Percentiles rank a stretch among this genome's conserved stretches.
Conservation (phyloP, 2,113 vertebrate species). For the Hypocryptadius cinnamomeus region DNA sequence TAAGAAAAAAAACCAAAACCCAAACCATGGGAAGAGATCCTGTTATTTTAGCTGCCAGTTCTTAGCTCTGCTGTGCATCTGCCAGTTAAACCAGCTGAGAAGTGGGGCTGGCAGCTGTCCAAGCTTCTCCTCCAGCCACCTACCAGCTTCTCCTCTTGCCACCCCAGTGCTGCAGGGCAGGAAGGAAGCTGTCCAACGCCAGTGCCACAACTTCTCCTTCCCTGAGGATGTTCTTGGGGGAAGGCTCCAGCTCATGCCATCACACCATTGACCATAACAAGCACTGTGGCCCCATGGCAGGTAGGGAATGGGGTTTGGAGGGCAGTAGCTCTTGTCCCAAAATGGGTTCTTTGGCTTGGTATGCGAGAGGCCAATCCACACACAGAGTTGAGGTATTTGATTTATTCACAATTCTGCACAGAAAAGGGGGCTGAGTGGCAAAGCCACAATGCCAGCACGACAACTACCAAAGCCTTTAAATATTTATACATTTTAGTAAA, state of each 20-base stretch:
- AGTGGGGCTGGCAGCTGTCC: rapidly evolving
- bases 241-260: not conserved
- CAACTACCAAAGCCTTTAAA: not conserved
- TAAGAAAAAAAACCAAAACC: not conserved
- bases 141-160: not conserved
- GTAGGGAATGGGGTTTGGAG: rapidly evolving
- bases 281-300: rapidly evolving
- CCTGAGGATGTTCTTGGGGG: not conserved
- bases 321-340: not conserved
- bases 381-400: not conserved
- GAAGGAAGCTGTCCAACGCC: not conserved
- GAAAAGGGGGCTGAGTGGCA: not conserved
- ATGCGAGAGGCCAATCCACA: not conserved
- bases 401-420: not conserved
- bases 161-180: rapidly evolving
- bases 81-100: too few species aligned
- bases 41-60: not conserved
- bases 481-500: not conserved
- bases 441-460: not conserved
- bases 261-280: rapidly evolving
- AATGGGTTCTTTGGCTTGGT: not conserved
- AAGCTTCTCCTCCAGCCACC: rapidly evolving
- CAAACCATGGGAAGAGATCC: rapidly evolving
- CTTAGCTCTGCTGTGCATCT: not conserved
- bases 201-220: not conserved